These are phyloP conservation scores for Norana najaformis DNA, from an alignment of 2,888 invertebrate species.

Conservation along the genomic window DNA sequence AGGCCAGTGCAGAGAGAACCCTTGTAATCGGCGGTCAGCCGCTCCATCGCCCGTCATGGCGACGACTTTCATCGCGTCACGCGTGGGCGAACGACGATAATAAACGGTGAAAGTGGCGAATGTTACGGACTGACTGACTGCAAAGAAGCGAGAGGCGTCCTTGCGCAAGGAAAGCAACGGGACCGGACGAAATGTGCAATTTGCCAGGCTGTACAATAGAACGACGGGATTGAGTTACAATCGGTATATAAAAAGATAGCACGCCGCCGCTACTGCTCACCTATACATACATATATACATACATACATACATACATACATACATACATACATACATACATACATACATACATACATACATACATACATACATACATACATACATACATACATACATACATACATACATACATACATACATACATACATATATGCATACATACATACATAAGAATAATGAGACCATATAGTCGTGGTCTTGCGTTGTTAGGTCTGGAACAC, in stretches of 20 bases:
- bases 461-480: no score
- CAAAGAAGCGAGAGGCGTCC: neutral
- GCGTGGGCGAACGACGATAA: neutral
- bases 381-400: neutral
- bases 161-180: neutral
- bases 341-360: neutral
- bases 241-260: neutral
- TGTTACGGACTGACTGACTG: neutral
- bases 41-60: neutral
- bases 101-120: neutral
- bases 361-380: no score
- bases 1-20: neutral
- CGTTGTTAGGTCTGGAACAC: no score
- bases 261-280: neutral
- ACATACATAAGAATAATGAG: no score
- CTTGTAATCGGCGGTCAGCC: neutral
- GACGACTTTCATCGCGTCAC: neutral
- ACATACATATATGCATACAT: no score
- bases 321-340: neutral
- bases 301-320: neutral
- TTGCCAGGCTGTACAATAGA: slow-evolving; percentile 25
- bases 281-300: neutral
- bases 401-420: neutral
- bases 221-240: slow-evolving; percentile 4
- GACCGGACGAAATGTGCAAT: neutral